A percentile compares a stretch with the other conserved stretches of the same genome.
Conservation (phyloP, 2,888 invertebrate species). For the Merodon equestris region DNA sequence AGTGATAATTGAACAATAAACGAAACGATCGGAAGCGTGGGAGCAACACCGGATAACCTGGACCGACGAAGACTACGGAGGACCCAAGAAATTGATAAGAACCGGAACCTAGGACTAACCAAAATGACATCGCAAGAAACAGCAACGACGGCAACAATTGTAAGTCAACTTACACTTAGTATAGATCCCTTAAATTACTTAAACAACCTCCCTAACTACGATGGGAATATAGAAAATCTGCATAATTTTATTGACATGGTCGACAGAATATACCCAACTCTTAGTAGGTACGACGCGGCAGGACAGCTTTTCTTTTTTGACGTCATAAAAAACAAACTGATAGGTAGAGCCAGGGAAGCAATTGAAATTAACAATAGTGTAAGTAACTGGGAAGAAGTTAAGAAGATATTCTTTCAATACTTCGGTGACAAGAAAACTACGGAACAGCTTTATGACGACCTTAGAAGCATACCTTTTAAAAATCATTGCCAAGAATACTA, state of each 20-base stretch:
- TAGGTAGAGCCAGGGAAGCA: constrained; percentile 17
- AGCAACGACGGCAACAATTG: not conserved
- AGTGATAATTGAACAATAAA: too few relatives aligned
- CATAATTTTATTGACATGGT: constrained; percentile 15
- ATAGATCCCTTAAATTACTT: constrained; percentile 19
- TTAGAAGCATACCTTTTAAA: constrained; percentile 12
- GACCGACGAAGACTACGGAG: too few relatives aligned
- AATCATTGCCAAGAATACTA: constrained; percentile 21
- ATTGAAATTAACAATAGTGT: constrained; percentile 14
- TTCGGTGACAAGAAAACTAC: constrained; percentile 9
- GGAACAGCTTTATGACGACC: constrained; percentile 19
- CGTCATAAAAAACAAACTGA: constrained; percentile 7
- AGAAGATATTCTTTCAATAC: constrained; percentile 10
- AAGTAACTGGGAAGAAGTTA: constrained; percentile 3
- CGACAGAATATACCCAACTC: constrained; percentile 15
- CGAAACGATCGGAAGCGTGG: too few relatives aligned
- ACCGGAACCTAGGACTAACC: too few relatives aligned
- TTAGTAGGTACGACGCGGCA: constrained; percentile 8
- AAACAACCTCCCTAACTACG: constrained; percentile 2
- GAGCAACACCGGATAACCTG: too few relatives aligned
- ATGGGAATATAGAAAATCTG: constrained; percentile 5
- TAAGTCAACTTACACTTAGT: constrained; percentile 1
- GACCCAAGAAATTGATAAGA: too few relatives aligned
- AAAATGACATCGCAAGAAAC: constrained; percentile 9
- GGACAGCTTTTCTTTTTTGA: constrained; percentile 13